Evolutionary conservation across 2,797 vertebrate genomes (phyloP), one percentile per base, ranked within the genome.

Genomic region (Aulostomus chinensis): DNA sequence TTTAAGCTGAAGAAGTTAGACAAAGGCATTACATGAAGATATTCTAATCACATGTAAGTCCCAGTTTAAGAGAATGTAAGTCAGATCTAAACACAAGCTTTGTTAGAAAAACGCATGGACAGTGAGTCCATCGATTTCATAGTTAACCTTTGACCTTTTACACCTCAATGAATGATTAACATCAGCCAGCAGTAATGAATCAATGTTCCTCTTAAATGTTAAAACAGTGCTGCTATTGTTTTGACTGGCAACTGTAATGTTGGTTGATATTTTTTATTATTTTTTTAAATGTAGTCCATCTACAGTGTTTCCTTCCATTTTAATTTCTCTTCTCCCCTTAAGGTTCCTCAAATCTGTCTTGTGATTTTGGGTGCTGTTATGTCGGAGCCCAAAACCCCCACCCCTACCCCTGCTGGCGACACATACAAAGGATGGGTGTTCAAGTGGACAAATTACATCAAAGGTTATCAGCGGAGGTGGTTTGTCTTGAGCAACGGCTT

Each of bases 381-480:
- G 92, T 90, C 91, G 30, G 92, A 93, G 82, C 78, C 89, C 54
- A 93, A 92, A 83, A 86, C 84, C 65, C 83, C 91, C 66, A 86
- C 83, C 66, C 86, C 91, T 51, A 77, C 78, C 33, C 89, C 88
- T 53, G 72, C 89, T 49, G 91, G 90, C 12, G 92, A 92, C 77
- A 92, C 87, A 12, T 93, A 93, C 69, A 93, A 93, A 89, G 96
- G 95, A 81, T 97, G 96, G 95, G 93, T 97, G 59, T 98, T 98
- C 88, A 97, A 97, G 71, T 98, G 96, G 95, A 96, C 96, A 58
- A 97, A 97, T 83, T 98, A 98, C 72, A 93, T 97, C 83, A 97
- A 98, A 64, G 94, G 95, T 34, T 98, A 98, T 88, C 95, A 97
- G 89, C 89, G 95, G 45, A 87, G 95, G 54, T 98, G 95, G 95